Conservation (phyloP, 1,140 invertebrate species). For the Drosophila sproati region DNA sequence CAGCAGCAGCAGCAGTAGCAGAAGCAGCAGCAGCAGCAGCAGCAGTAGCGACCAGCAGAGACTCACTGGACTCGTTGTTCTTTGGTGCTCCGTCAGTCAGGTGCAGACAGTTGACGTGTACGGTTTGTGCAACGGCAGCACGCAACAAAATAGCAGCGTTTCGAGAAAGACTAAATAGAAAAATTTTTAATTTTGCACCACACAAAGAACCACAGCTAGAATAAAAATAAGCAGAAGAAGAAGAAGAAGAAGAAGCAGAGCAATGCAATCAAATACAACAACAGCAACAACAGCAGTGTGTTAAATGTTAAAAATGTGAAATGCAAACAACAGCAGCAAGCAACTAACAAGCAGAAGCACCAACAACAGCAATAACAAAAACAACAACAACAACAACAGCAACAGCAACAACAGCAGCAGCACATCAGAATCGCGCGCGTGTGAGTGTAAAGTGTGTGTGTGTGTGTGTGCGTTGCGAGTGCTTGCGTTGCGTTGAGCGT, state of each 20-base stretch:
- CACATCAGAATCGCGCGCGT: conserved; percentile 48
- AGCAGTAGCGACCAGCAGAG: conserved; percentile 14
- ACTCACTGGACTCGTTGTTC: conserved; percentile 32
- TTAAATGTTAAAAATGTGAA: conserved; percentile 35
- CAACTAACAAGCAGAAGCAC: conserved; percentile 22
- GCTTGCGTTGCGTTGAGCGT: conserved; percentile 21
- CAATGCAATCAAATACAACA: conserved; percentile 29
- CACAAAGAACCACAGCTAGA: conserved; percentile 24
- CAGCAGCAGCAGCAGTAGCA: conserved; percentile 6
- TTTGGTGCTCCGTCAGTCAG: conserved; percentile 68
- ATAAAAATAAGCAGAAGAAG: neutral
- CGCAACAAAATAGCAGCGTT: conserved; percentile 36
- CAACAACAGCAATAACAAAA: conserved; percentile 35
- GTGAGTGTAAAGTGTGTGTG: conserved; percentile 43
- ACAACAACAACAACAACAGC: conserved; percentile 36
- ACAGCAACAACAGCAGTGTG: conserved; percentile 5
- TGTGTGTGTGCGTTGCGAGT: conserved; percentile 36
- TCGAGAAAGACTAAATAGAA: conserved; percentile 26
- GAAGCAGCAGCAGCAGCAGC: conserved; percentile 12
- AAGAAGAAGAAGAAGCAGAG: conserved; percentile 38
- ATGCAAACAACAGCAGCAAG: conserved; percentile 23
- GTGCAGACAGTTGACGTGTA: conserved; percentile 84
- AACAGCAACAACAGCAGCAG: conserved; percentile 10
- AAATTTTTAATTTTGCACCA: conserved; percentile 42
- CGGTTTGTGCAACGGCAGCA: conserved; percentile 78